phyloP scores from a whole-genome alignment of 2,888 invertebrate genomes.

The Agapostemon virescens region DNA sequence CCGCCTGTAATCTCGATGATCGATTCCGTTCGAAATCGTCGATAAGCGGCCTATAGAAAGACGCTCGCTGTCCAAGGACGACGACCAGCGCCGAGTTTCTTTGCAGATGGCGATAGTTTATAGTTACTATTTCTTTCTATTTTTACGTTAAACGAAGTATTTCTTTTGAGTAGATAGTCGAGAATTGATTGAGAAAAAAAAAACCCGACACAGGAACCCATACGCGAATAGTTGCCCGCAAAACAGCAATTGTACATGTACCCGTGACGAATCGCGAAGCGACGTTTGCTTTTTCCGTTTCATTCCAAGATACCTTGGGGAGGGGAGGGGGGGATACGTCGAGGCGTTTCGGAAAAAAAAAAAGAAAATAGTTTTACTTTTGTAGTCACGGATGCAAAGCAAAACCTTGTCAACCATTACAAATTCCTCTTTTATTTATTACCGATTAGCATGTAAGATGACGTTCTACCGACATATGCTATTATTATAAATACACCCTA shows the following conservation, averaged over 20 bases:
- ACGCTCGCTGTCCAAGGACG: conserved; percentile 36
- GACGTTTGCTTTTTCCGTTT: conserved; percentile 57
- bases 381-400: conserved; percentile 63
- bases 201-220: conserved; percentile 46
- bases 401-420: conserved; percentile 71
- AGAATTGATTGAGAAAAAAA: conserved; percentile 67
- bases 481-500: conserved; percentile 80
- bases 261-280: conserved; percentile 63
- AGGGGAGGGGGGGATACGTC: conserved; percentile 8
- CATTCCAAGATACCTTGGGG: conserved; percentile 38
- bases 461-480: conserved; percentile 80
- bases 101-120: conserved; percentile 49
- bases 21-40: conserved; percentile 40
- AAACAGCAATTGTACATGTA: conserved; percentile 55
- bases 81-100: conserved; percentile 41
- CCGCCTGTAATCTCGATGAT: conserved; percentile 31
- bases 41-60: conserved; percentile 48
- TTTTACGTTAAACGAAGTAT: conserved; percentile 59
- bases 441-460: conserved; percentile 79
- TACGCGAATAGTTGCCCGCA: conserved; percentile 52
- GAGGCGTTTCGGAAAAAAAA: conserved; percentile 22
- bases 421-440: conserved; percentile 77
- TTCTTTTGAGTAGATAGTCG: conserved; percentile 73
- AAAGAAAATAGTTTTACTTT: conserved; percentile 42
- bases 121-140: conserved; percentile 50